phyloP scores from a whole-genome alignment of 2,797 vertebrate genomes.

The Serranus cabrilla region DNA sequence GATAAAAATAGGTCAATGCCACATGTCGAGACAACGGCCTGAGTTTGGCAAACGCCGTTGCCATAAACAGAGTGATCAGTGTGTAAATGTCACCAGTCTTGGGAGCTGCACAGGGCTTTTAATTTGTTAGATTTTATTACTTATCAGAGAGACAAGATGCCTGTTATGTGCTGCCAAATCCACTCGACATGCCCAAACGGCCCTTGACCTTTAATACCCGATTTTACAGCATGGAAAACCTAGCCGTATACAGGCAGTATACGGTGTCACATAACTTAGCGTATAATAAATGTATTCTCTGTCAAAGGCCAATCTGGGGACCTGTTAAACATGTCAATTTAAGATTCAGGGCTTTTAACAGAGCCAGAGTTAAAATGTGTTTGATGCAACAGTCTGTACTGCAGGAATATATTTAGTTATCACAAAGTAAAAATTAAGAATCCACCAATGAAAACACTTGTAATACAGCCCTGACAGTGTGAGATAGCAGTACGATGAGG shows the following conservation, averaged over 20 bases:
- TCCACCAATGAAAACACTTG: neutral
- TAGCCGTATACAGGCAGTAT: conserved; percentile 38
- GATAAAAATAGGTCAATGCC: conserved; percentile 71
- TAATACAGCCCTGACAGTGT: neutral
- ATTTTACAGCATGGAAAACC: conserved; percentile 71
- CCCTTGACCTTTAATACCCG: conserved; percentile 78
- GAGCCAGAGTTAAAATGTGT: conserved; percentile 55
- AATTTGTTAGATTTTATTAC: conserved; percentile 81
- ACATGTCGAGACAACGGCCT: conserved; percentile 61
- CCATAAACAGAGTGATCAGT: conserved; percentile 72
- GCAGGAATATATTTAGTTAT: neutral
- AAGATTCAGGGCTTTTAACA: conserved; percentile 58
- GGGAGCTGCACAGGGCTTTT: conserved; percentile 69
- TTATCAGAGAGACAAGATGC: conserved; percentile 73
- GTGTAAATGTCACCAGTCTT: conserved; percentile 77
- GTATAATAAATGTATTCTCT: conserved; percentile 65
- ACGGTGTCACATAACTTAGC: conserved; percentile 60
- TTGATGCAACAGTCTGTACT: conserved; percentile 2
- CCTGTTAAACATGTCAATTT: conserved; percentile 73
- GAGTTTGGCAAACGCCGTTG: conserved; percentile 68
- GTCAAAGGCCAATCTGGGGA: conserved; percentile 58
- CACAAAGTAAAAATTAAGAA: neutral
- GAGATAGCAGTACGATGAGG: conserved; percentile 1
- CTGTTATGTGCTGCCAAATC: conserved; percentile 78
- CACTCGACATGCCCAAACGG: conserved; percentile 69